These are phyloP conservation scores for Egretta garzetta DNA, from an alignment of 2,113 vertebrate species.

Conservation along the genomic window DNA sequence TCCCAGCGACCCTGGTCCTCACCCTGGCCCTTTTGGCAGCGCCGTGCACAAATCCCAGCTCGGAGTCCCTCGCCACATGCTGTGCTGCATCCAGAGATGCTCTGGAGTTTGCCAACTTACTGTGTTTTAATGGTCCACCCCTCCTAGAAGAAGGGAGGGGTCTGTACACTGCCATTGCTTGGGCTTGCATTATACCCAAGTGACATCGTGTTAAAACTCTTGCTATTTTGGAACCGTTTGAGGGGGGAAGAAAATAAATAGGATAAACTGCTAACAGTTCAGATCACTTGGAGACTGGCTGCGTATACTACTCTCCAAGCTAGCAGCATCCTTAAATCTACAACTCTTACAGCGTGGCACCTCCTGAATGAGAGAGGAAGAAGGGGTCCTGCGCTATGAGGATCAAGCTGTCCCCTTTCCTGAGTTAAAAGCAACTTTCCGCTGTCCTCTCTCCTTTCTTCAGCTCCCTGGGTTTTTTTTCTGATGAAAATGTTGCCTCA, in stretches of 20 bases:
- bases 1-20: not conserved
- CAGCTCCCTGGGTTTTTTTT: not conserved
- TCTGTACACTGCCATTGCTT: not conserved
- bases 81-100: not conserved
- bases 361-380: not conserved
- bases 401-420: too few species aligned
- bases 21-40: not conserved
- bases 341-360: not conserved
- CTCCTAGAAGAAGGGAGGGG: not conserved
- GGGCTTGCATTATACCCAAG: not conserved
- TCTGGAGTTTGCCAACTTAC: not conserved
- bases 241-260: not conserved
- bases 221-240: not conserved
- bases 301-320: not conserved
- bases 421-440: not conserved
- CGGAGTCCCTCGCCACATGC: rapidly evolving
- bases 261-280: not conserved
- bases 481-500: not conserved
- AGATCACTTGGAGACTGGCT: not conserved
- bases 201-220: not conserved
- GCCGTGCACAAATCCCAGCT: not conserved
- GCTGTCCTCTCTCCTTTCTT: not conserved
- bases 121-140: not conserved
- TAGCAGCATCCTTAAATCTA: not conserved
- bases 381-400: not conserved